These are phyloP conservation scores for Caenorhabditis sulstoni DNA, from an alignment of 2,888 invertebrate genomes.

Conservation along the genomic window DNA sequence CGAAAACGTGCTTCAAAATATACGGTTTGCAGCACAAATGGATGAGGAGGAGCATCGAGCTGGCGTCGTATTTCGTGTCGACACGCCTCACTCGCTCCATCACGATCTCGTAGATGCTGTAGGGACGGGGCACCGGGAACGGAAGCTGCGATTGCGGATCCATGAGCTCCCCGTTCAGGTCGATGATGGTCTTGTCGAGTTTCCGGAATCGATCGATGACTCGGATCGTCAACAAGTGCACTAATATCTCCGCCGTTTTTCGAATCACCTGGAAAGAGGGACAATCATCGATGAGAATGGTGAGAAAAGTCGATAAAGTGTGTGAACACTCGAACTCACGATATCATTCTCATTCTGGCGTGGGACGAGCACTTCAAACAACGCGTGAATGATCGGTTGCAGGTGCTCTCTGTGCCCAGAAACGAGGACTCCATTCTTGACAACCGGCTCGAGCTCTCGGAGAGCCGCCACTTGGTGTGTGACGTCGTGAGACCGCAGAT, in stretches of 20 bases:
- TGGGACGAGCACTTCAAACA: conserved; percentile 37
- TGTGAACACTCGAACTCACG: conserved; percentile 1
- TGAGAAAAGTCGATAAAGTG: background rate
- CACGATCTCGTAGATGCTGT: conserved; percentile 42
- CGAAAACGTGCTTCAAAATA: conserved; percentile 25
- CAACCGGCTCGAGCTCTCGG: conserved; percentile 35
- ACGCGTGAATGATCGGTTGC: conserved; percentile 20
- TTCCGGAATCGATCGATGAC: background rate
- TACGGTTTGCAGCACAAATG: conserved; percentile 48
- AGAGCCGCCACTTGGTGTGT: conserved; percentile 32
- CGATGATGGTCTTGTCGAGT: conserved; percentile 21
- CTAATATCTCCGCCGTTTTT: background rate
- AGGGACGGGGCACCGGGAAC: background rate
- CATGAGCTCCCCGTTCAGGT: conserved; percentile 30
- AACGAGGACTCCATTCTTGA: no score
- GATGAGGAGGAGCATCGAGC: conserved; percentile 33
- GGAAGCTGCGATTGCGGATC: background rate
- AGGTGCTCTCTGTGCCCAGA: background rate
- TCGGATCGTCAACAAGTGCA: no score
- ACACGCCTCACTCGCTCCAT: conserved; percentile 14
- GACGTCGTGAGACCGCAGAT: conserved; percentile 21
- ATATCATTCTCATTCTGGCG: conserved; percentile 25
- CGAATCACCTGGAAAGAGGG: conserved; percentile 28
- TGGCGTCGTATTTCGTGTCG: conserved; percentile 36
- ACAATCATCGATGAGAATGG: background rate